These are phyloP conservation scores for Dinomys branickii DNA, from an alignment of 2,113 vertebrate species.

Conservation along the genomic window DNA sequence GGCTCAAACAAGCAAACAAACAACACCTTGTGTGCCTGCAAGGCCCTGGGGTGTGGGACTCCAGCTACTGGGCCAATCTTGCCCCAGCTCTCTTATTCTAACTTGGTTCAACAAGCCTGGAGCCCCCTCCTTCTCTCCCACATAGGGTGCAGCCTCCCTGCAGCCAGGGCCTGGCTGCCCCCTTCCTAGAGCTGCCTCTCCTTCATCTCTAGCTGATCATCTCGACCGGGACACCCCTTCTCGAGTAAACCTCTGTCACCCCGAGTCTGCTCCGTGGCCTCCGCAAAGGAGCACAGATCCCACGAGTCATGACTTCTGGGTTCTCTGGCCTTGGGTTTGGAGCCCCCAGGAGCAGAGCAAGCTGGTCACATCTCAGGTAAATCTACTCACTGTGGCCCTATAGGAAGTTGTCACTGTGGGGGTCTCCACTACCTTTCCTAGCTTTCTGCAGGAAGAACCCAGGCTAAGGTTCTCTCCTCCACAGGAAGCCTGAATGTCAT, in stretches of 20 bases:
- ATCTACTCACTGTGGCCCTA: rapidly evolving
- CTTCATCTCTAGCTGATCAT: neutral
- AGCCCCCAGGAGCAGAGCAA: neutral
- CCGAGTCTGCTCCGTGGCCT: neutral
- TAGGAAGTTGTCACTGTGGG: neutral
- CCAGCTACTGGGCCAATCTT: rapidly evolving
- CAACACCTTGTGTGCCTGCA: neutral
- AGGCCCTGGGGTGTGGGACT: neutral
- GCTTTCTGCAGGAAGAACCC: neutral
- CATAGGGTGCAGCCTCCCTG: rapidly evolving
- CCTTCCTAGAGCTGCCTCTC: neutral
- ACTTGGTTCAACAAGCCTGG: neutral
- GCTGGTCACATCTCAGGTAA: too few species aligned
- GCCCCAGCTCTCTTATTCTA: neutral
- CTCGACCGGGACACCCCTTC: neutral
- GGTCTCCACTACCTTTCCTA: neutral
- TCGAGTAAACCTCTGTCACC: neutral
- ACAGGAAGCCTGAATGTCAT: neutral
- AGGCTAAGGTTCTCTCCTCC: neutral
- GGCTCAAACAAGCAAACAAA: too few species aligned
- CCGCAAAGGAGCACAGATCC: neutral
- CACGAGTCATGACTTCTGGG: neutral
- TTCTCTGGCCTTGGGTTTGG: neutral
- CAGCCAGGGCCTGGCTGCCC: neutral
- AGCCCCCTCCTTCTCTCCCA: too few species aligned